Base-by-base conservation (phyloP, 1,140 invertebrate genomes). In the Papilio glaucus region DNA sequence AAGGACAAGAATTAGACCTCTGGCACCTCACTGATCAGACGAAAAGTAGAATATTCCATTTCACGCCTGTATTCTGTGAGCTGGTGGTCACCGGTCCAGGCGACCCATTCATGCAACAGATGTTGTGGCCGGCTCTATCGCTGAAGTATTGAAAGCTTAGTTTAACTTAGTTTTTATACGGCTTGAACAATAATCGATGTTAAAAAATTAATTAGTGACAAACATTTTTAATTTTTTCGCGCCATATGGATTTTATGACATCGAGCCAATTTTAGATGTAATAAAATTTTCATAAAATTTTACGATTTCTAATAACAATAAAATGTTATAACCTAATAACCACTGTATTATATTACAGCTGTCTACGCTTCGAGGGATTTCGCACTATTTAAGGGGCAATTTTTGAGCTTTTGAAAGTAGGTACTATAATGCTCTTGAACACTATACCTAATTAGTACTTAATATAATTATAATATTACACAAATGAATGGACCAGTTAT, bases 221-320 rank as follows among this genome's bases (percentile, higher is more conserved):
- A 33, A 33, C 6, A 33, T 33, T 33, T 33, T 6, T 33, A 33
- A 3, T 33, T 63, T 49, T 71, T 39, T 21, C 70, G 21, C 26
- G 49, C 24, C 42, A n/a, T 65, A 53, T 70, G 18, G 65, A 67
- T 78, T 67, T 76, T 68, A 45, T 69, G 41, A 67, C 71, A 37
- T 79, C 37, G 53, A 73, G 45, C 72, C 67, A 65, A 71, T 69
- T 78, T 76, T 69, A 67, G 71, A 49, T 71, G 18, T 63, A 76
- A 73, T 76, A 79, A 76, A 79, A 69, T 72, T 68, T 73, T 79
- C 77, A 74, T 74, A 79, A 74, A 71, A 53, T 76, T 79, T 74
- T 79, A 79, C 63, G 71, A 45, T 24, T 67, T 15, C 7, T 53
- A 49, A 68, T 68, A 68, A 33, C 24, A 68, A 24, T 68, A 33